These are phyloP conservation scores for Bhutanitis thaidina DNA, from an alignment of 2,888 invertebrate species.

Conservation along the genomic window DNA sequence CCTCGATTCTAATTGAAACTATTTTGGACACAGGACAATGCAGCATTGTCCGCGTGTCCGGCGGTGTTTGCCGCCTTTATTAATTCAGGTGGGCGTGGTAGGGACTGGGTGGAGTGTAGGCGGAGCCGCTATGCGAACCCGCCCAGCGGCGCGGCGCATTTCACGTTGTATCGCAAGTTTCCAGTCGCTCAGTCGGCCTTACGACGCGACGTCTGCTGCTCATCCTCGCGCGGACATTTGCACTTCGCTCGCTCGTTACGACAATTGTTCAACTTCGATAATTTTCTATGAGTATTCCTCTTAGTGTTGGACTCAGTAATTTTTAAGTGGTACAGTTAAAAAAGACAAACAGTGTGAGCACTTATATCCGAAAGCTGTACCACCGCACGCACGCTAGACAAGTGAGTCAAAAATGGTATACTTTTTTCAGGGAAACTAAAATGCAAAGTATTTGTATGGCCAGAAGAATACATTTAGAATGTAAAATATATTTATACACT, in stretches of 20 bases:
- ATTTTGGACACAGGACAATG: conserved; percentile 77
- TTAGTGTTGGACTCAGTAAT: not conserved
- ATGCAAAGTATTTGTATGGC: too few relatives aligned
- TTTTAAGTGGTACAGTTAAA: conserved; percentile 2
- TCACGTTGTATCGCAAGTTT: conserved; percentile 31
- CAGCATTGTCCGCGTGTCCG: conserved; percentile 77
- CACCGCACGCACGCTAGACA: conserved; percentile 20
- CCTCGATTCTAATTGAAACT: conserved; percentile 78
- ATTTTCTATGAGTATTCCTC: not conserved
- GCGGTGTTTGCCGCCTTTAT: conserved; percentile 77
- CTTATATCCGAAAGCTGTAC: conserved; percentile 1
- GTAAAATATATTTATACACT: too few relatives aligned
- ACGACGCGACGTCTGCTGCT: conserved; percentile 64
- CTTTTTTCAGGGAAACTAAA: not conserved
- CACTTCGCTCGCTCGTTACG: conserved; percentile 40
- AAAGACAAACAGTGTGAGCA: not conserved
- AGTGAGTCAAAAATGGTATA: conserved; percentile 14
- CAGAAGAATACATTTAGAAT: too few relatives aligned
- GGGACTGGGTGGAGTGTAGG: conserved; percentile 52
- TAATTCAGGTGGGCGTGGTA: conserved; percentile 74
- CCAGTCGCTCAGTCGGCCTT: conserved; percentile 57
- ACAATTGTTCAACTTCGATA: conserved; percentile 31
- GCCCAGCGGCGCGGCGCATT: conserved; percentile 47
- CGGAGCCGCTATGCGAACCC: conserved; percentile 45
- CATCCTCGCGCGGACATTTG: conserved; percentile 45